phyloP scores from a whole-genome alignment of 2,113 vertebrate species.

The Phalacrocorax carbo region DNA sequence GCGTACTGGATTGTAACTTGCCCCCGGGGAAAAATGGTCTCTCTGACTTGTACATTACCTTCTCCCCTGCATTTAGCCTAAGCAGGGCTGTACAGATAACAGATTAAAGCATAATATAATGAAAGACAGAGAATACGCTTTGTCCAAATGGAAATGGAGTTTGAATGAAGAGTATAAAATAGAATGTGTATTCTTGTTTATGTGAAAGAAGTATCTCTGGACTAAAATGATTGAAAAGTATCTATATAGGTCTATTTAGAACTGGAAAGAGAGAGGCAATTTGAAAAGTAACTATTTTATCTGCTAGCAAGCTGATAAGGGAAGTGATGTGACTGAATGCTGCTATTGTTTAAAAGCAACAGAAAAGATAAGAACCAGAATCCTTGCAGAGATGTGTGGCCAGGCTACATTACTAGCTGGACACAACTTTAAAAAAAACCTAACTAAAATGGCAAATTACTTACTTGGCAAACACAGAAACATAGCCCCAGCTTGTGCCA shows the following conservation, averaged over 20 bases:
- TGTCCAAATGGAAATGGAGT: background rate
- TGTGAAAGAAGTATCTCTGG: background rate
- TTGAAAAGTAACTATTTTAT: conserved; percentile 68
- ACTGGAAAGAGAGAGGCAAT: conserved; percentile 44
- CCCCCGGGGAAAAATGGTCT: background rate
- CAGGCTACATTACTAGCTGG: conserved; percentile 52
- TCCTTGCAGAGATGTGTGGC: conserved; percentile 39
- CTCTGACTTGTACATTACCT: background rate
- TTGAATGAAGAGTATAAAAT: background rate
- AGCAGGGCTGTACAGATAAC: background rate
- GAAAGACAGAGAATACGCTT: background rate
- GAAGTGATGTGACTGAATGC: conserved; percentile 57
- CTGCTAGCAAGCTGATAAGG: conserved; percentile 52
- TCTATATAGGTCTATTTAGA: conserved; percentile 9
- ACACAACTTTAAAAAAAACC: conserved; percentile 19
- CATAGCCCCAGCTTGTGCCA: conserved; percentile 33
- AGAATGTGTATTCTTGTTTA: background rate
- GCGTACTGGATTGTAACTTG: background rate
- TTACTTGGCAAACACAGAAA: conserved; percentile 56
- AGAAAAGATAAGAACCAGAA: conserved; percentile 45
- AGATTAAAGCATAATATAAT: background rate
- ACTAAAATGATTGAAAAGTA: conserved; percentile 4
- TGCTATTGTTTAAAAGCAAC: conserved; percentile 53
- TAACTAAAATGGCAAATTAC: conserved; percentile 56
- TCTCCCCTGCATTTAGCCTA: background rate